Evolutionary conservation across 2,113 vertebrate species (phyloP).

Genomic region (Cheirogaleus medius): DNA sequence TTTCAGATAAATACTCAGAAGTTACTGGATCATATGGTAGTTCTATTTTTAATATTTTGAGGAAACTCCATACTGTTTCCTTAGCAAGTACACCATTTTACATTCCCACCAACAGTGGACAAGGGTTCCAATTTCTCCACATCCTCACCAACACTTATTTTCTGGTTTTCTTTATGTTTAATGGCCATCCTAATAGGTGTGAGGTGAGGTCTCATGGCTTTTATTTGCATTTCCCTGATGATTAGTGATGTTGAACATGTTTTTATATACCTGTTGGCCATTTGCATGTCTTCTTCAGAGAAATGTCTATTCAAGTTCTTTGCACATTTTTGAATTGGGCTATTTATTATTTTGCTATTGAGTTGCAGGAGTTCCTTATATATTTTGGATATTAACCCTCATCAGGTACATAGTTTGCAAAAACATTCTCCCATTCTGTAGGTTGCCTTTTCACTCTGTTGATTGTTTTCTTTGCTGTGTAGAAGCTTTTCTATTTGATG

Average conservation of each 20-base stretch:
- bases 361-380: not conserved
- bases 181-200: not conserved
- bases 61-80: no score
- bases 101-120: no score
- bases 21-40: not conserved
- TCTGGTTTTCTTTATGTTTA: no score
- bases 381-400: not conserved
- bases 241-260: not conserved
- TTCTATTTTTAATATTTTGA: no score
- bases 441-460: not conserved
- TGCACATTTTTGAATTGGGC: not conserved
- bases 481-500: not conserved
- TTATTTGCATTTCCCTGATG: not conserved
- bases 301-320: not conserved
- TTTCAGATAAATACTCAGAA: not conserved
- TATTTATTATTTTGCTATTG: not conserved
- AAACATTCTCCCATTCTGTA: not conserved
- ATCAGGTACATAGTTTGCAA: not conserved
- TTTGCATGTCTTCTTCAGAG: not conserved
- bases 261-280: not conserved
- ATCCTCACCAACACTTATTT: not conserved
- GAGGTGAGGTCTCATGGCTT: not conserved
- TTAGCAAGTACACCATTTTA: no score
- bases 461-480: not conserved
- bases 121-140: not conserved